Percentiles rank a stretch among this genome's conserved stretches.
phyloP scores from a whole-genome alignment of 2,113 vertebrate genomes.

The Psophia crepitans region DNA sequence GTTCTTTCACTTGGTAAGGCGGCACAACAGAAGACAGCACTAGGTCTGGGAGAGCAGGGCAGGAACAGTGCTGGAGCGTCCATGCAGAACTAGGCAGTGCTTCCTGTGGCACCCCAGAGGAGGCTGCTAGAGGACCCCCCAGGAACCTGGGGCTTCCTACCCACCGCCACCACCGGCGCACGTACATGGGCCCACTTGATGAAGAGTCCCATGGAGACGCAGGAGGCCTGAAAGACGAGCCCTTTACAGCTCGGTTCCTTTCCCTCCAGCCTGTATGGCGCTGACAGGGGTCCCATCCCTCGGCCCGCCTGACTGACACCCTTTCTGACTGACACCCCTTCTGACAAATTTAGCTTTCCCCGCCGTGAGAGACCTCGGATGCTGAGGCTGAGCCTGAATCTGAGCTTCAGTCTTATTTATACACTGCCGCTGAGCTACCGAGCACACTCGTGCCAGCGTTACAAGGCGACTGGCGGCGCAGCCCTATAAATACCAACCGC shows the following conservation, averaged over 20 bases:
- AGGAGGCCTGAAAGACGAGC: neutral
- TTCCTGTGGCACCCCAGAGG: rapidly evolving
- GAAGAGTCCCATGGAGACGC: rapidly evolving
- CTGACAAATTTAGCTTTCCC: neutral
- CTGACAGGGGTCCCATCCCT: no score
- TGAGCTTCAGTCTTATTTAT: neutral
- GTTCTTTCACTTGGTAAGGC: neutral
- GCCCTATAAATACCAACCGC: neutral
- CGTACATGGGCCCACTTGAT: rapidly evolving
- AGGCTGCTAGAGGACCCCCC: neutral
- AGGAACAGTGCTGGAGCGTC: neutral
- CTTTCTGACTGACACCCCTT: no score
- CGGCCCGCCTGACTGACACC: neutral
- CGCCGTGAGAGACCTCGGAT: no score
- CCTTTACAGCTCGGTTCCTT: rapidly evolving
- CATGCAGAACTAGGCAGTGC: no score
- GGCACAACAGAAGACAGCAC: neutral
- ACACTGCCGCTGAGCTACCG: neutral
- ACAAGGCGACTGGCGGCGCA: neutral
- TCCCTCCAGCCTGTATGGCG: rapidly evolving
- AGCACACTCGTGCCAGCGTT: rapidly evolving
- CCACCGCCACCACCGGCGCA: neutral
- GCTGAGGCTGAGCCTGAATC: no score
- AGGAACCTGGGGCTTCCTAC: neutral
- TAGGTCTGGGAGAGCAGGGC: neutral